These are phyloP conservation scores for Caenorhabditis sp. DNA, from an alignment of 2,888 invertebrate genomes.

Conservation along the genomic window DNA sequence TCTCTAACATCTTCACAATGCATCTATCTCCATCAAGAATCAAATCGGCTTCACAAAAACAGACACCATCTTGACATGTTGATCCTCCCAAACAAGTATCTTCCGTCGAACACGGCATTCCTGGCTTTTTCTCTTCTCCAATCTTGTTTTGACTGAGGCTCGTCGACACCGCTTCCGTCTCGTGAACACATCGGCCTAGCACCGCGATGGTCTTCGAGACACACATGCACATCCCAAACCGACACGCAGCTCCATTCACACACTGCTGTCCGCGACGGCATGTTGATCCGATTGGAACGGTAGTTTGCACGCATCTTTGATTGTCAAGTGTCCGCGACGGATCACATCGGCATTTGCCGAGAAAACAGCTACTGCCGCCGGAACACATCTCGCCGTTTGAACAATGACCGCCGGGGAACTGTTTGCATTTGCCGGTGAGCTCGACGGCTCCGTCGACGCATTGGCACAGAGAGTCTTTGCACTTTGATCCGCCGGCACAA, in stretches of 20 bases:
- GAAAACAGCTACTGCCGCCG: slow-evolving; percentile 71
- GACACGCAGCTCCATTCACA: slow-evolving; percentile 70
- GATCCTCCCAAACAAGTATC: slow-evolving; percentile 69
- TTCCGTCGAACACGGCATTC: slow-evolving; percentile 58
- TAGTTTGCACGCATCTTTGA: slow-evolving; percentile 60
- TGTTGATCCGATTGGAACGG: slow-evolving; percentile 68
- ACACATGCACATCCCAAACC: slow-evolving; percentile 75
- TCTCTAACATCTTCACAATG: neutral
- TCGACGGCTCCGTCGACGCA: slow-evolving; percentile 74
- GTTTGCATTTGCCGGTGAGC: slow-evolving; percentile 59
- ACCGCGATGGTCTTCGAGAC: slow-evolving; percentile 60
- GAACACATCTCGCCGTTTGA: slow-evolving; percentile 75
- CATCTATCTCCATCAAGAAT: slow-evolving; percentile 34
- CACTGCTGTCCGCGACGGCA: slow-evolving; percentile 74
- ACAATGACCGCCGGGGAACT: slow-evolving; percentile 61
- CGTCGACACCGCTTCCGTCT: slow-evolving; percentile 27
- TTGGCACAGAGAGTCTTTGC: slow-evolving; percentile 69
- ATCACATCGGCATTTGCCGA: slow-evolving; percentile 75
- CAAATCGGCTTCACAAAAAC: slow-evolving; percentile 62
- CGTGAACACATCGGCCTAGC: slow-evolving; percentile 63
- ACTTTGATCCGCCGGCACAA: slow-evolving; percentile 74
- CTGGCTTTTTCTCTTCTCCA: slow-evolving; percentile 50
- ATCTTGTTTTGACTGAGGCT: slow-evolving; percentile 22
- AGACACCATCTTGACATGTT: slow-evolving; percentile 62
- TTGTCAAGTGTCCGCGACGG: slow-evolving; percentile 50